Base-by-base conservation (phyloP, 2,888 invertebrate genomes). In the Hypomecis punctinalis region DNA sequence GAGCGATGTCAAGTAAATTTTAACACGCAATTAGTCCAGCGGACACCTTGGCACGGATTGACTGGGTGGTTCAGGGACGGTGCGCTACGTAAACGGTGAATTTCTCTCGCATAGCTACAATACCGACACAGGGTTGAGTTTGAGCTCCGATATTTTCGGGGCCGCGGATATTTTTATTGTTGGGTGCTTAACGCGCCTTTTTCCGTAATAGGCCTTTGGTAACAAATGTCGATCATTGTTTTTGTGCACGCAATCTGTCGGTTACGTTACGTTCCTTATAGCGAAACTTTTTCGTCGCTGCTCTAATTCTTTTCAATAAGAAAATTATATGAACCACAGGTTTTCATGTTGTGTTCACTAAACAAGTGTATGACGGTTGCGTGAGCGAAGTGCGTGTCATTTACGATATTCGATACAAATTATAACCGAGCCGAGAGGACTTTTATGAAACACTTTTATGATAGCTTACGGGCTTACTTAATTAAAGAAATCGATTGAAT, bases 1-100 rank as follows among this genome's bases (percentile, higher is more conserved):
- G 86, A 86, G 82, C 81, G 87, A 85, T 85, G 90, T 90, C 90
- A 88, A 89, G 90, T 90, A 86, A 91, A 90, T 86, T 91, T 90
- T 89, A 89, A 88, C 90, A 90, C 90, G 90, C 89, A 90, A 91
- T 91, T 90, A 89, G 87, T 85, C 81, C 81, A 81, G 67, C 80
- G 81, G 85, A 85, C 81, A 85, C 89, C 90, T 91, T 91, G 91
- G 89, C 91, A 89, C 86, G 83, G 81, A 90, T 90, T 79, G 80
- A 77, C 78, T 77, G 75, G 77, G 73, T 77, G 77, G 80, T 78
- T 84, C 85, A 85, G 85, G 86, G 87, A 86, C 85, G 70, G 61
- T 60, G 36, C 33, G 47, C 60, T 60, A 40, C 43, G 55, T 23
- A 48, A 73, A 73, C 66, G 72, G 66, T 72, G 60, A 69, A 76